Conservation (phyloP, 2,888 invertebrate genomes). For the Lasius platythorax region DNA sequence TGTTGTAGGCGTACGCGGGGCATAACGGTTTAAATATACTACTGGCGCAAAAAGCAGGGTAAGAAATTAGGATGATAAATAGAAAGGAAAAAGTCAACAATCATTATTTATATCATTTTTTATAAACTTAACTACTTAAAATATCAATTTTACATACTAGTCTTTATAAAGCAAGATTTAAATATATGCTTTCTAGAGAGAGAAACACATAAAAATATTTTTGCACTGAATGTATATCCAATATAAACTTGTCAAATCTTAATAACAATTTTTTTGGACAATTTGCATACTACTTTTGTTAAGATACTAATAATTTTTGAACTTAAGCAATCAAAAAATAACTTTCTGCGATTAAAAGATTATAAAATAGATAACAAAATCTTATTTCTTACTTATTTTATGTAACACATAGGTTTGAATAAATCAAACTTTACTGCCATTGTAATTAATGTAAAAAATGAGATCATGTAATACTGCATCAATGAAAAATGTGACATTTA, state of each 20-base stretch:
- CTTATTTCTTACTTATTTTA: conserved; percentile 10
- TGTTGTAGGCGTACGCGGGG: conserved; percentile 78
- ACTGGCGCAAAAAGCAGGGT: conserved; percentile 33
- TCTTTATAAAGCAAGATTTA: not conserved
- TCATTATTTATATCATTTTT: conserved; percentile 48
- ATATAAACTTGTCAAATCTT: not conserved
- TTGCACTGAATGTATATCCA: not conserved
- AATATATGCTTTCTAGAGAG: not conserved
- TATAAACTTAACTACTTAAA: conserved; percentile 6
- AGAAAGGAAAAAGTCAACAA: conserved; percentile 38
- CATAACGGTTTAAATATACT: conserved; percentile 76
- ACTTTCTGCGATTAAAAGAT: not conserved
- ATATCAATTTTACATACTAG: not conserved
- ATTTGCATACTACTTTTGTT: conserved; percentile 2
- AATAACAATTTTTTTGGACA: not conserved
- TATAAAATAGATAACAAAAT: not conserved
- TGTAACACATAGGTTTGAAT: not conserved
- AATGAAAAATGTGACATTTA: conserved; percentile 8
- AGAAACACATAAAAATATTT: conserved; percentile 23
- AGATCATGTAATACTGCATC: not conserved
- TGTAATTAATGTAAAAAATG: not conserved
- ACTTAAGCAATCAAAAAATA: conserved; percentile 12
- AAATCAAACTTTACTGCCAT: not conserved
- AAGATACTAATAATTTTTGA: not conserved
- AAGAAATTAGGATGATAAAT: conserved; percentile 27